Evolutionary conservation across 1,140 invertebrate genomes (phyloP), one percentile per base, ranked within the genome.

Genomic region (Drosophila athabasca): DNA sequence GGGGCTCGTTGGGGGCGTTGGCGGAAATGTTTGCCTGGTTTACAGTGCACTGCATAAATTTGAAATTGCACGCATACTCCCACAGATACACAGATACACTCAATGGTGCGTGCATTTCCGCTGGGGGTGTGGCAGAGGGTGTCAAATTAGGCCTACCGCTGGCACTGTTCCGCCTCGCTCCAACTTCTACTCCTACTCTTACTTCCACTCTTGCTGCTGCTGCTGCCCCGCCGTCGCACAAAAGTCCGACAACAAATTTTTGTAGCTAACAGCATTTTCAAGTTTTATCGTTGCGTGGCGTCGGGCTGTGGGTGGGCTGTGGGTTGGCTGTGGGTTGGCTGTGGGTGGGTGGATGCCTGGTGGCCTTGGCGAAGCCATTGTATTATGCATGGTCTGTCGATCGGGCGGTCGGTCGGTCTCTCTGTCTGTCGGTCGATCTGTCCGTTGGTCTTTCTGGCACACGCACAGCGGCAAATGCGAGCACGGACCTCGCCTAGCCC

Each of bases 201-300:
- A 0, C 24, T 26, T 3, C 24, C 1, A 4, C 24, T 6, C 24
- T 1, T 19, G 17, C 17, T 19, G 17, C 17, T 19, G 17, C 17
- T 19, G 17, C 17, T 19, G 17, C 24, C 4, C 24, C 24, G 24
- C 24, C 24, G 24, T 26, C 0, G 24, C 24, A 4, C 24, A 26
- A 79, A 85, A 80, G 73, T 80, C 73, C 62, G 53, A 71, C 79
- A 72, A 75, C 79, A 88, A 88, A 88, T 88, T 39, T 83, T 83
- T 88, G 83, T 83, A 83, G 83, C 83, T 83, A 88, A 88, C 83
- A 88, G 76, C 83, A 88, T 88, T 88, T 88, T 88, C 83, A 82
- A 88, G 83, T 88, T 88, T 79, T 88, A 88, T 87, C 82, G 68
- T 66, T 77, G 74, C 81, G 67, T 80, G 67, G 43, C 29, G 44